Evolutionary conservation across 2,888 invertebrate genomes (phyloP).

Genomic region (Graphium colonna): DNA sequence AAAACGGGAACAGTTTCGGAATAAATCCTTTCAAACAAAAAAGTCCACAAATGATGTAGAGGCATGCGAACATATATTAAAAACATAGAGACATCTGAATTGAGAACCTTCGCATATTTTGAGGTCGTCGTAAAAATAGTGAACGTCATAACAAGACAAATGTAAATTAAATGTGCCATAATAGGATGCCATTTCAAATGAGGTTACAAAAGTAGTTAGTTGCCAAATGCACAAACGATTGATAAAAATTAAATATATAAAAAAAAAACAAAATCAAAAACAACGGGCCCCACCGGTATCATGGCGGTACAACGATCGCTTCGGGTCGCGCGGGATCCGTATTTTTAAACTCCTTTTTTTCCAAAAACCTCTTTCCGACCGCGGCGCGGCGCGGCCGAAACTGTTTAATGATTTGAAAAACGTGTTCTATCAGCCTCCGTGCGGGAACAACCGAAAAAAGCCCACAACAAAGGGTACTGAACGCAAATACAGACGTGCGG

Average conservation of each 20-base stretch:
- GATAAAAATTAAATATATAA: conserved; percentile 20
- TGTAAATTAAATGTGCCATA: too few relatives aligned
- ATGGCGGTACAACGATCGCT: conserved; percentile 59
- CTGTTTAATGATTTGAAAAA: conserved; percentile 81
- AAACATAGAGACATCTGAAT: too few relatives aligned
- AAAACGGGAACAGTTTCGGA: too few relatives aligned
- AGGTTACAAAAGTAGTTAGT: too few relatives aligned
- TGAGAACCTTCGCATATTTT: too few relatives aligned
- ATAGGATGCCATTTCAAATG: too few relatives aligned
- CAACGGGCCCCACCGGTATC: conserved; percentile 42
- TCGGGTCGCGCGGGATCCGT: conserved; percentile 53
- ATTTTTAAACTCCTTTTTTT: conserved; percentile 50
- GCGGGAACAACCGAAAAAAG: conserved; percentile 76
- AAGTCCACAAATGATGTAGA: too few relatives aligned
- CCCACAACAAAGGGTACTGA: conserved; percentile 73
- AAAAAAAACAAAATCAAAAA: not conserved
- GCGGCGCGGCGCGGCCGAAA: conserved; percentile 66
- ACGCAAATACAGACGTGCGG: conserved; percentile 68
- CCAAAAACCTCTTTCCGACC: conserved; percentile 49
- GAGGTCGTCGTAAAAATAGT: too few relatives aligned
- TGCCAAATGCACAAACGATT: too few relatives aligned
- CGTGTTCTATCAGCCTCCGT: conserved; percentile 80
- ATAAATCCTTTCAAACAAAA: too few relatives aligned
- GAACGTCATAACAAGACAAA: too few relatives aligned
- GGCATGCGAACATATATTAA: too few relatives aligned